Evolutionary conservation across 2,888 invertebrate genomes (phyloP), one percentile per base, ranked within the genome.

Genomic region (Spisula subtruncata): DNA sequence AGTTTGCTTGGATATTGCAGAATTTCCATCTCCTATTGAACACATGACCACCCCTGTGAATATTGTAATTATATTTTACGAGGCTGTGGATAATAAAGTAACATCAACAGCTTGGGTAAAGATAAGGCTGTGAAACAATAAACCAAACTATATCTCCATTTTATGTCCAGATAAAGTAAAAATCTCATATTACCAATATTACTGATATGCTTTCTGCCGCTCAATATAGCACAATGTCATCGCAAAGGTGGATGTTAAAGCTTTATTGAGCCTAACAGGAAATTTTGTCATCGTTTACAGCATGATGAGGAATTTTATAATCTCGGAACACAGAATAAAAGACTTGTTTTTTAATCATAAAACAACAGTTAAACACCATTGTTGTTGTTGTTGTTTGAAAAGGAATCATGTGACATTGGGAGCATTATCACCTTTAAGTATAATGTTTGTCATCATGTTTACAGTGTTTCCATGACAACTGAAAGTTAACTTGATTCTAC

Each of bases 21-120:
- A n/a, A n/a, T n/a, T n/a, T n/a, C n/a, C n/a, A n/a, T n/a, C n/a
- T n/a, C n/a, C n/a, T n/a, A n/a, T n/a, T n/a, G n/a, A n/a, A n/a
- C n/a, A n/a, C n/a, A n/a, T n/a, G n/a, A n/a, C n/a, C n/a, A n/a
- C n/a, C n/a, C n/a, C n/a, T n/a, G n/a, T n/a, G n/a, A n/a, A 66
- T 66, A 66, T 83, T 71, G 46, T 83, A 41, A 71, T 84, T 75
- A 84, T 75, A 75, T 84, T 84, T 84, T 75, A 84, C 75, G 51
- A 29, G 32, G 16, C 18, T 18, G 20, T 6, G 29, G 51, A 29
- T 75, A 29, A 84, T 84, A 75, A 48, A 84, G 51, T 29, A 32
- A 25, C 51, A 84, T 51, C 35, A 46, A 32, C 75, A 84, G 51
- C 66, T 75, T 48, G 14, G 51, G 10, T 25, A 41, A 51, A 84